Conservation (phyloP, 2,888 invertebrate genomes). For the Conus canariensis region DNA sequence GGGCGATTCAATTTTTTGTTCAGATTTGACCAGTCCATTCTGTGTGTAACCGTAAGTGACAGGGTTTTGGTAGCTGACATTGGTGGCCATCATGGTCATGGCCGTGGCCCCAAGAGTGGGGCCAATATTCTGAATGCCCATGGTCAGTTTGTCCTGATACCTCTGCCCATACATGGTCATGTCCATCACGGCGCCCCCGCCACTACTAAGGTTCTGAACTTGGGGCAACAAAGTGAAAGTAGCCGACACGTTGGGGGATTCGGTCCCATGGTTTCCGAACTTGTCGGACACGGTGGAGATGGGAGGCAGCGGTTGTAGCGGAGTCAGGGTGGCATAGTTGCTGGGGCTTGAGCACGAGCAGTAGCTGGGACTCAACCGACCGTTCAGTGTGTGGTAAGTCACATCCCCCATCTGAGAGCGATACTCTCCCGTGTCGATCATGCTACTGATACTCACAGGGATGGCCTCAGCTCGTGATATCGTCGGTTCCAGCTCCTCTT, state of each 20-base stretch:
- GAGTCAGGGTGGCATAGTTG: slow-evolving; percentile 94
- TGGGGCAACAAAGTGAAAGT: slow-evolving; percentile 90
- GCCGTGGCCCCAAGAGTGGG: slow-evolving; percentile 80
- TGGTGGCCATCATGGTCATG: slow-evolving; percentile 81
- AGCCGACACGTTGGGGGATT: slow-evolving; percentile 84
- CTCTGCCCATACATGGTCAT: slow-evolving; percentile 82
- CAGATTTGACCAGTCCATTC: slow-evolving; percentile 85
- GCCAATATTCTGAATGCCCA: slow-evolving; percentile 88
- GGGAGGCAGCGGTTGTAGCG: slow-evolving; percentile 96
- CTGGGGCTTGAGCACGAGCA: slow-evolving; percentile 82
- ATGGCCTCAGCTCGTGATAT: slow-evolving; percentile 82
- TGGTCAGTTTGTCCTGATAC: slow-evolving; percentile 83
- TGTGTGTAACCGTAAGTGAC: slow-evolving; percentile 84
- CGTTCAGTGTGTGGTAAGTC: slow-evolving; percentile 95
- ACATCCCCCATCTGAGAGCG: slow-evolving; percentile 89
- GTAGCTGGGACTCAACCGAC: slow-evolving; percentile 92
- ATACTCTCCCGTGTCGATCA: slow-evolving; percentile 87
- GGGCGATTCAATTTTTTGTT: slow-evolving; percentile 84
- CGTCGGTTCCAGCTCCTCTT: slow-evolving; percentile 65
- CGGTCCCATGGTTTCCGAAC: slow-evolving; percentile 81
- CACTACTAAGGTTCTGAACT: slow-evolving; percentile 74
- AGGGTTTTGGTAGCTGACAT: slow-evolving; percentile 79
- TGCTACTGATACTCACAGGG: slow-evolving; percentile 85
- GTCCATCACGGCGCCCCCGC: slow-evolving; percentile 80
- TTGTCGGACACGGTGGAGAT: slow-evolving; percentile 99